phyloP scores from a whole-genome alignment of 2,888 invertebrate genomes.

The Drosophila formosana region DNA sequence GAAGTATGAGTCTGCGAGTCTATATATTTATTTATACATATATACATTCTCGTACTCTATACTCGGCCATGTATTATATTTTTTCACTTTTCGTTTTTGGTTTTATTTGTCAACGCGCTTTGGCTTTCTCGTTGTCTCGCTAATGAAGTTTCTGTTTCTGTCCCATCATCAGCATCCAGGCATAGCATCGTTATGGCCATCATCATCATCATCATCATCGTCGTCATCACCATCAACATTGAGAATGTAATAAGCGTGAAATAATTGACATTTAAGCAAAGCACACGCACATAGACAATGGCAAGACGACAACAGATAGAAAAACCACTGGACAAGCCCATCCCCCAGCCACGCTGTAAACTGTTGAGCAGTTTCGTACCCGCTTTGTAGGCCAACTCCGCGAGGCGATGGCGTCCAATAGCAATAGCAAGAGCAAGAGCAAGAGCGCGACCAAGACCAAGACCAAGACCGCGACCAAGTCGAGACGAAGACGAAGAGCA shows the following conservation, averaged over 20 bases:
- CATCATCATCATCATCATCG: slow-evolving; percentile 30
- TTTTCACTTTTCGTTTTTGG: slow-evolving; percentile 55
- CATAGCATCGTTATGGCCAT: slow-evolving; percentile 19
- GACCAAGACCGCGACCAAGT: not conserved
- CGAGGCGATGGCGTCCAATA: slow-evolving; percentile 29
- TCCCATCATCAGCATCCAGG: slow-evolving; percentile 36
- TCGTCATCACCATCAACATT: slow-evolving; percentile 38
- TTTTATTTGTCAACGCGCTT: slow-evolving; percentile 8
- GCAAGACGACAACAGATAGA: slow-evolving; percentile 24
- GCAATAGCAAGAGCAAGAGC: slow-evolving; percentile 9
- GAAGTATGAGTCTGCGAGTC: not conserved
- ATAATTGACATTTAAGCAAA: slow-evolving; percentile 80
- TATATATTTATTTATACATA: slow-evolving; percentile 2
- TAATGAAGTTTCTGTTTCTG: slow-evolving; percentile 45
- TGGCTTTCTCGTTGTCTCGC: slow-evolving; percentile 12
- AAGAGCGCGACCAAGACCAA: no score
- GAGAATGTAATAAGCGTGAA: slow-evolving; percentile 79
- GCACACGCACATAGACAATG: slow-evolving; percentile 76
- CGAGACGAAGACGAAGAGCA: slow-evolving; percentile 16
- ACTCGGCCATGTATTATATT: slow-evolving; percentile 7
- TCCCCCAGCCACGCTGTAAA: not conserved
- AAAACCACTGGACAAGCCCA: slow-evolving; percentile 29
- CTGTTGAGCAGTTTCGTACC: slow-evolving; percentile 1
- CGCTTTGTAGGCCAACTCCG: slow-evolving; percentile 67
- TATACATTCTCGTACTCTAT: slow-evolving; percentile 15